Conservation (phyloP, 37 sponge, comb jelly and placozoan genomes). For the Trichoplax adhaerens region DNA sequence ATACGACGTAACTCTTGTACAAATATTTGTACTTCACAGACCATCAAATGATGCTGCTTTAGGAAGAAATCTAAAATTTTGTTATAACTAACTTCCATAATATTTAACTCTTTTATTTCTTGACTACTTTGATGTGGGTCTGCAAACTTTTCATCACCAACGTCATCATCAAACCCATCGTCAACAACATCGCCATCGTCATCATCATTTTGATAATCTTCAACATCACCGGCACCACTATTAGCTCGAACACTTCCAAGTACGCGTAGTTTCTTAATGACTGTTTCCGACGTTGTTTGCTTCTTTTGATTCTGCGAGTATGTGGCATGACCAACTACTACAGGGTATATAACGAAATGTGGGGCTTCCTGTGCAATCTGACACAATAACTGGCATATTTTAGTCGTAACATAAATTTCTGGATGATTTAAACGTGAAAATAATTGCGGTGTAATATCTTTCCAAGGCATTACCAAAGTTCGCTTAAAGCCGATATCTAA, state of each 20-base stretch:
- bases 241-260: no score
- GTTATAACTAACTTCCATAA: not conserved
- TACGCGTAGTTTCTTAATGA: no score
- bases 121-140: no score
- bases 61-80: conserved; percentile 60
- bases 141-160: no score
- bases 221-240: no score
- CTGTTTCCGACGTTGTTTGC: conserved; percentile 16
- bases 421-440: conserved; percentile 86
- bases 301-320: conserved; percentile 29
- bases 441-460: conserved; percentile 81
- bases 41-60: conserved; percentile 37
- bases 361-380: conserved; percentile 65
- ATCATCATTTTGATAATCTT: no score
- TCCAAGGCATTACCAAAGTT: conserved; percentile 85
- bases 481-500: conserved; percentile 50
- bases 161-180: no score
- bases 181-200: no score
- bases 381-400: conserved; percentile 70
- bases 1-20: conserved; percentile 68
- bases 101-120: no score
- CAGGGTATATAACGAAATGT: conserved; percentile 84
- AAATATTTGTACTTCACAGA: conserved; percentile 51
- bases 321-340: conserved; percentile 39
- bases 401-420: conserved; percentile 58